Evolutionary conservation across 1,140 invertebrate species (phyloP).

Genomic region (Drosophila nebulosa): DNA sequence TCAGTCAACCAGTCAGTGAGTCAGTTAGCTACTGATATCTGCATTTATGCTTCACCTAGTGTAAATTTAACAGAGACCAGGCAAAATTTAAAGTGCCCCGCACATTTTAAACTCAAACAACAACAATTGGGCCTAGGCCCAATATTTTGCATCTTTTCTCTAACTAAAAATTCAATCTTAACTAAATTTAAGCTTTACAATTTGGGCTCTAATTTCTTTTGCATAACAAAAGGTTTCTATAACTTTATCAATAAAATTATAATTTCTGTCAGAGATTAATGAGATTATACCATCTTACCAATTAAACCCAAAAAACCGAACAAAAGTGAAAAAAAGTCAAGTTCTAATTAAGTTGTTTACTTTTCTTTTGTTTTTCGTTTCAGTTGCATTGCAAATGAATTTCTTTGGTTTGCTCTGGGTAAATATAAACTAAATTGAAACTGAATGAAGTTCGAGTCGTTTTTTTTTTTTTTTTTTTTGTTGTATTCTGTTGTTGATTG

Average conservation of each 20-base stretch:
- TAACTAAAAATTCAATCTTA: no score
- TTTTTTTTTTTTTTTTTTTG: slow-evolving; percentile 8
- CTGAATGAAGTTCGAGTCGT: neutral
- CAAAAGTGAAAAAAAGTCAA: neutral
- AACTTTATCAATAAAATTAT: no score
- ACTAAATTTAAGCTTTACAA: no score
- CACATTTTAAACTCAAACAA: neutral
- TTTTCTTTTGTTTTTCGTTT: neutral
- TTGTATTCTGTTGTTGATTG: slow-evolving; percentile 38
- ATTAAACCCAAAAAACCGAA: neutral
- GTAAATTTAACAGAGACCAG: slow-evolving; percentile 17
- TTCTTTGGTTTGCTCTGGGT: slow-evolving; percentile 14
- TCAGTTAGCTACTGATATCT: slow-evolving; percentile 58
- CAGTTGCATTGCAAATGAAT: slow-evolving; percentile 14
- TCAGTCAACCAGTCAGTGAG: slow-evolving; percentile 69
- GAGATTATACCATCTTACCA: neutral
- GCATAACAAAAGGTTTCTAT: slow-evolving; percentile 50
- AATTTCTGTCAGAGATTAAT: neutral
- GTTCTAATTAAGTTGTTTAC: neutral
- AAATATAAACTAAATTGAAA: slow-evolving; percentile 39
- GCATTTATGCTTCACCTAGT: slow-evolving; percentile 60
- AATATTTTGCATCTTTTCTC: no score
- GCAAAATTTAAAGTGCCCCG: neutral
- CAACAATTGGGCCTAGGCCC: neutral
- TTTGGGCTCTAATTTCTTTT: slow-evolving; percentile 59